phyloP scores from a whole-genome alignment of 2,888 invertebrate species.

The Morpho achilles region DNA sequence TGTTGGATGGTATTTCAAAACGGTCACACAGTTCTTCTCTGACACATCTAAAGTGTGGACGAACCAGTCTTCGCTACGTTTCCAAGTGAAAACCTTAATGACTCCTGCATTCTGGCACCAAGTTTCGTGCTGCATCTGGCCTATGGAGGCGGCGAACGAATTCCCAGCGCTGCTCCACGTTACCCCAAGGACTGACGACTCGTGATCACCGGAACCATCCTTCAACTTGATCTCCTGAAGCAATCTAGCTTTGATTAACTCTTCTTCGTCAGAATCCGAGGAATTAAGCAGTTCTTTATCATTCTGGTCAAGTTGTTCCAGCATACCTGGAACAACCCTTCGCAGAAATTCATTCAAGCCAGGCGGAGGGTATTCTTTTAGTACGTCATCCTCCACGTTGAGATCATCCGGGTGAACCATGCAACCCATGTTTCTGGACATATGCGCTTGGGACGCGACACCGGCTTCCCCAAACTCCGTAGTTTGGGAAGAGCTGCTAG shows the following conservation, averaged over 20 bases:
- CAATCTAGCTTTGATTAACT: slow-evolving; percentile 44
- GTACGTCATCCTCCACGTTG: slow-evolving; percentile 39
- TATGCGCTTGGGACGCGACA: slow-evolving; percentile 45
- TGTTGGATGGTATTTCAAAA: slow-evolving; percentile 52
- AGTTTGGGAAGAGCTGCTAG: slow-evolving; percentile 50
- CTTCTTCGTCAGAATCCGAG: slow-evolving; percentile 66
- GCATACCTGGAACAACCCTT: slow-evolving; percentile 56
- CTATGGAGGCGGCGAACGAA: slow-evolving; percentile 55
- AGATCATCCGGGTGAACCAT: slow-evolving; percentile 44
- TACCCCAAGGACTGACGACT: slow-evolving; percentile 45
- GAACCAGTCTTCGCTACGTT: slow-evolving; percentile 68
- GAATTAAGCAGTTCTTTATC: slow-evolving; percentile 46
- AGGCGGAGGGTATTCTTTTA: slow-evolving; percentile 49
- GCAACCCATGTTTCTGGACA: slow-evolving; percentile 43
- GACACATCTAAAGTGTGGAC: slow-evolving; percentile 48
- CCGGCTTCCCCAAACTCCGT: slow-evolving; percentile 45
- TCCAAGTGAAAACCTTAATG: slow-evolving; percentile 53
- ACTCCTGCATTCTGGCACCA: slow-evolving; percentile 63
- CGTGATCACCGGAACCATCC: slow-evolving; percentile 55
- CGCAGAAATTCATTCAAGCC: slow-evolving; percentile 59
- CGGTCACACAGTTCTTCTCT: slow-evolving; percentile 60
- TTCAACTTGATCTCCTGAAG: slow-evolving; percentile 44
- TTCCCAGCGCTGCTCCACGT: slow-evolving; percentile 62
- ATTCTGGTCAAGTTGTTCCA: slow-evolving; percentile 56
- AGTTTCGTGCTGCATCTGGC: slow-evolving; percentile 51